phyloP scores from a whole-genome alignment of 2,797 vertebrate genomes.

The Podargus strigoides region DNA sequence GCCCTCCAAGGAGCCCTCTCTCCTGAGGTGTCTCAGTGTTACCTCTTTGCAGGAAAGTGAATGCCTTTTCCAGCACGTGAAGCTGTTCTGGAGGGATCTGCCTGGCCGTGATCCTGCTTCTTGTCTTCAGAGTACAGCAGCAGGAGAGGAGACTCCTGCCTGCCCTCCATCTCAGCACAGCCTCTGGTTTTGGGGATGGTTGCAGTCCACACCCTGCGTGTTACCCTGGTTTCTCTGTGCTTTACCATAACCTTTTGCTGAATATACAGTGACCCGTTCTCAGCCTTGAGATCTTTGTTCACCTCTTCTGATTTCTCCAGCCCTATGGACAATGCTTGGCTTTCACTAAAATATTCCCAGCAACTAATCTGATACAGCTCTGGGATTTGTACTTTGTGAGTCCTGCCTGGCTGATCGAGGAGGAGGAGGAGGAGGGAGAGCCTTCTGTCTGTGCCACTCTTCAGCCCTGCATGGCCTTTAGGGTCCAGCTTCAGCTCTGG shows the following conservation, averaged over 20 bases:
- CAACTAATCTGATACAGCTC: background rate
- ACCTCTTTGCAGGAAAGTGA: background rate
- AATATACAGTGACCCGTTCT: fast-evolving
- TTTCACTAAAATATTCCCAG: background rate
- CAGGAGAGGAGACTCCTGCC: background rate
- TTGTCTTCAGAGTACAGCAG: background rate
- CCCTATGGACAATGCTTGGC: background rate
- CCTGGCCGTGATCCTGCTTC: background rate
- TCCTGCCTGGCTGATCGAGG: background rate
- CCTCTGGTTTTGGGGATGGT: background rate
- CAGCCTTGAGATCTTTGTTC: background rate
- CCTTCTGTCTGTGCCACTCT: background rate
- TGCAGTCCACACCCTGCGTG: background rate
- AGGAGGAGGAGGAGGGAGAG: background rate
- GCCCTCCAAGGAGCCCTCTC: no score
- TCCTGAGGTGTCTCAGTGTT: background rate
- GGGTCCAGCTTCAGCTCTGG: background rate
- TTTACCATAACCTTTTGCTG: background rate
- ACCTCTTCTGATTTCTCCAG: background rate
- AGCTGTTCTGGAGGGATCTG: background rate
- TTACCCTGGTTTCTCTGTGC: background rate
- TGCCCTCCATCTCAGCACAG: background rate
- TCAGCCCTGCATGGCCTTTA: background rate
- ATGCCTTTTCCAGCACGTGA: background rate
- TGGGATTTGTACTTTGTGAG: background rate